Base-by-base conservation (phyloP, 2,113 vertebrate species). In the Gobius niger region DNA sequence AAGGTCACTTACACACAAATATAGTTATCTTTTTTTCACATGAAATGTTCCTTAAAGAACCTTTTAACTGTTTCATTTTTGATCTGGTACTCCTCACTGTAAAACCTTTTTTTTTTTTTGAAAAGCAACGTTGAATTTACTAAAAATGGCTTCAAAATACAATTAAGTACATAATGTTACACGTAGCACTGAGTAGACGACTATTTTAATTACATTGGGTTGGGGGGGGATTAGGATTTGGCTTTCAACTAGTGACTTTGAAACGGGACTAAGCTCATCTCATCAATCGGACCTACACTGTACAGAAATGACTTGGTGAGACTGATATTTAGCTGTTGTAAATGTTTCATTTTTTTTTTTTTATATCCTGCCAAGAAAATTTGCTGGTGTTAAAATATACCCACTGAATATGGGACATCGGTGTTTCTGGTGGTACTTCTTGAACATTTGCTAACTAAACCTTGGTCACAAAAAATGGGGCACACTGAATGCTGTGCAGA, bases 341-440 rank as follows among this genome's bases (percentile, higher is more conserved):
- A 71, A 80, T 87, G 77, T 88, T 83, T 88, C 82, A 85, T 81
- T 78, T 80, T 82, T 87, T 76, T 67, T 76, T 89, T 90, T 93
- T 89, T 92, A 93, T 93, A 92, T 91, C 83, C 88, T 92, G 89
- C 89, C 88, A 89, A 91, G 90, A 91, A 90, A 92, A 87, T 82
- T 89, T 90, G 85, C 87, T 86, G 86, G 91, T 91, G 87, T 90
- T 92, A 73, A 94, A 94, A 92, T 93, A 93, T 93, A 94, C 91
- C 85, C 82, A 85, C 86, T 79, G 86, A 92, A 86, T 82, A 89
- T 84, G 79, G 70, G 74, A 78, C 53, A 51, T 72, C 82, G 78
- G 75, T 77, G 70, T 85, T 85, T 64, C 81, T 34, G 24, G 24
- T 82, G 54, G 83, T 74, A 44, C n/a, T 74, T 42, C 34, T 54